Evolutionary conservation across 1,140 invertebrate species (phyloP), one percentile per base, ranked within the genome.

Genomic region (Xylocopa sonorina): DNA sequence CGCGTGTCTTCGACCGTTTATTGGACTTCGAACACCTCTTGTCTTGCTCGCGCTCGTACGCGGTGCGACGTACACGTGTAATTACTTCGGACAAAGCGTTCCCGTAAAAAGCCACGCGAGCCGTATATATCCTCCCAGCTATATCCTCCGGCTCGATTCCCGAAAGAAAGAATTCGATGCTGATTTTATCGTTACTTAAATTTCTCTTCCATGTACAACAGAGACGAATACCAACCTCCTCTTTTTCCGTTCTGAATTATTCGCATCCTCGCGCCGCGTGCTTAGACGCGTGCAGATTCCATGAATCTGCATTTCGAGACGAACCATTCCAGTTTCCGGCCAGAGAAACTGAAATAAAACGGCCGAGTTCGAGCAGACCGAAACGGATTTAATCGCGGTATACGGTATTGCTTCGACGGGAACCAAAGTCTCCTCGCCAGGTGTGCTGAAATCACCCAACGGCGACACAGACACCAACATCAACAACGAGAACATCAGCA

Each of bases 381-480:
- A 82, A 72, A 85, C 80, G 87, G 88, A 89, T 89, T 89, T 88
- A 89, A 90, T 90, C 88, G 86, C 83, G 81, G 82, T 78, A 73
- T 86, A 84, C 76, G 68, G 82, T 84, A 88, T 89, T 88, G 87
- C 83, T 81, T 79, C 87, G 84, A 41, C 68, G 63, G 82, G 50
- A 80, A 77, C 34, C 68, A 21, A n/a, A 60, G 60, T 41, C 76
- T 78, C 77, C 78, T 81, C 72, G 83, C 89, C 89, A 90, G 89
- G 89, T 90, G 89, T 88, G 88, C 89, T 88, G 88, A 88, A 89
- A 88, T 85, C 86, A 84, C 71, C n/a, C 75, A 64, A 55, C 78
- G 78, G 71, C 76, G 76, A 85, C 80, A 80, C 72, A 74, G 75
- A 58, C 71, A 76, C 74, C 72, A 80, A 67, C 84, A 85, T 82